These are phyloP conservation scores for Mungos mungo DNA, from an alignment of 2,113 vertebrate genomes.

Conservation along the genomic window DNA sequence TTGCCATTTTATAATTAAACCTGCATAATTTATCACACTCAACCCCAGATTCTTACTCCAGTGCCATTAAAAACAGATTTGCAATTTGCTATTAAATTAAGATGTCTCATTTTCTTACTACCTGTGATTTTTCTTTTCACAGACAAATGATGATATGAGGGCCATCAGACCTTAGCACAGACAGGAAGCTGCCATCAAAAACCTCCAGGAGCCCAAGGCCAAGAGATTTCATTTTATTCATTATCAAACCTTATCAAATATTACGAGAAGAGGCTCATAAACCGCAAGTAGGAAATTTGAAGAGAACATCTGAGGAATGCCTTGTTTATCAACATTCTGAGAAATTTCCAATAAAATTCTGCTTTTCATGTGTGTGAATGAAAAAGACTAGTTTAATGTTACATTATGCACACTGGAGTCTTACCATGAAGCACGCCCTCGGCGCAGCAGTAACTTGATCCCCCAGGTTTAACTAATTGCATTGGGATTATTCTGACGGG, in stretches of 20 bases:
- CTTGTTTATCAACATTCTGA: constrained; percentile 36
- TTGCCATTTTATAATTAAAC: constrained; percentile 53
- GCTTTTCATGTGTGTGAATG: not conserved
- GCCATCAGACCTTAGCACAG: not conserved
- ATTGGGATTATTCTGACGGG: constrained; percentile 7
- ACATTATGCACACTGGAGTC: not conserved
- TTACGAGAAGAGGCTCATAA: constrained; percentile 54
- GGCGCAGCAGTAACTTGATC: constrained; percentile 7
- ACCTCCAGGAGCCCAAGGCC: constrained; percentile 21
- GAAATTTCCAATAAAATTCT: constrained; percentile 65
- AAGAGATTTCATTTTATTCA: constrained; percentile 60
- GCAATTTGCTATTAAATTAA: constrained; percentile 66
- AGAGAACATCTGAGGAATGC: constrained; percentile 22
- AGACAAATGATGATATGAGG: not conserved
- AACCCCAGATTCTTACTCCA: constrained; percentile 47
- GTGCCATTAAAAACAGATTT: constrained; percentile 60
- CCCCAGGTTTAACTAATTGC: constrained; percentile 48
- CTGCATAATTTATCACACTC: not conserved
- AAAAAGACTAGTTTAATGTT: constrained; percentile 54
- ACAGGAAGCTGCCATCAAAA: constrained; percentile 23
- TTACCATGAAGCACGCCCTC: not conserved
- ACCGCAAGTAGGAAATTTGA: constrained; percentile 36
- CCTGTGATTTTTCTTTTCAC: constrained; percentile 9
- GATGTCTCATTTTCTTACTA: constrained; percentile 49
- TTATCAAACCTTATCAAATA: constrained; percentile 53